phyloP scores from a whole-genome alignment of 2,797 vertebrate genomes.

The Alosa sapidissima region DNA sequence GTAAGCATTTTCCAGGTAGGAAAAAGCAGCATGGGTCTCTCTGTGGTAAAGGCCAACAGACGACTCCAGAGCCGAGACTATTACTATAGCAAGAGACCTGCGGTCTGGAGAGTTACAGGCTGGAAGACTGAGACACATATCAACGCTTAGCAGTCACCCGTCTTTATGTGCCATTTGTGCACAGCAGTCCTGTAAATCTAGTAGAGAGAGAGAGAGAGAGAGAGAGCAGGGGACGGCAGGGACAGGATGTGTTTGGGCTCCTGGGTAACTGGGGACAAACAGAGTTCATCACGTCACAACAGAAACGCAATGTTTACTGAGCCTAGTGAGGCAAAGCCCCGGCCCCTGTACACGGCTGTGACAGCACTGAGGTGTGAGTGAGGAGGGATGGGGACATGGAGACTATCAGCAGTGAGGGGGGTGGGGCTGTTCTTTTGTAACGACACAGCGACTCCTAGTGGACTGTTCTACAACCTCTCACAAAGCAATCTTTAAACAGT shows the following conservation, averaged over 20 bases:
- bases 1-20: constrained; percentile 52
- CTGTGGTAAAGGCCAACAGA: constrained; percentile 59
- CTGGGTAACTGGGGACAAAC: constrained; percentile 15
- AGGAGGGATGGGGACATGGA: not conserved
- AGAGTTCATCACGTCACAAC: not conserved
- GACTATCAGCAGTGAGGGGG: not conserved
- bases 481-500: not conserved
- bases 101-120: not conserved
- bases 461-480: constrained; percentile 29
- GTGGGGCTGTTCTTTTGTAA: not conserved
- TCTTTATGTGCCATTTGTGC: no score
- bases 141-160: not conserved
- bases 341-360: not conserved
- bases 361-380: constrained; percentile 2
- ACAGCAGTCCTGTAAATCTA: not conserved
- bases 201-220: not conserved
- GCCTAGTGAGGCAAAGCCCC: not conserved
- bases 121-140: no score
- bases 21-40: constrained; percentile 46
- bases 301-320: not conserved
- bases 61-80: constrained; percentile 36
- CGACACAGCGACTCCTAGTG: constrained; percentile 64
- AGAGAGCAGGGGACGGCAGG: not conserved
- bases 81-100: not conserved
- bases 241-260: not conserved